These are phyloP conservation scores for Callorhinus ursinus DNA, from an alignment of 2,113 vertebrate species.

Conservation along the genomic window DNA sequence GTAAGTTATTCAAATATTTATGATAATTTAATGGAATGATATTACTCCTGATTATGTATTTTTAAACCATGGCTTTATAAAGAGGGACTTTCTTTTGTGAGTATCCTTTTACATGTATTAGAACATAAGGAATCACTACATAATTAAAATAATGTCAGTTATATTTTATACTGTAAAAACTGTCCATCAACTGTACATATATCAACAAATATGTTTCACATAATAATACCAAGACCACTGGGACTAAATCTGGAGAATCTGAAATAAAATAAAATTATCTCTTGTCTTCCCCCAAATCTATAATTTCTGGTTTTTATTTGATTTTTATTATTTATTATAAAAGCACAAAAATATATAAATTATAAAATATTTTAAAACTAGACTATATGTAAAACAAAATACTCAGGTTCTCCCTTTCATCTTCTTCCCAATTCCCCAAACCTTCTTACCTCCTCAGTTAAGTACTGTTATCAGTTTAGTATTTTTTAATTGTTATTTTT, in stretches of 20 bases:
- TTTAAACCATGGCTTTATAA: constrained; percentile 32
- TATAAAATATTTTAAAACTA: neutral
- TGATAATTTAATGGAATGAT: neutral
- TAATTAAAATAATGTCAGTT: neutral
- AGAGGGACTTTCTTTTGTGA: neutral
- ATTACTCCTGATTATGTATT: neutral
- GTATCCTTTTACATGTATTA: neutral
- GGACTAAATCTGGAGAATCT: neutral
- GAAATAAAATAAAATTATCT: neutral
- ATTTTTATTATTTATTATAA: constrained; percentile 23
- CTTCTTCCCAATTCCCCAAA: neutral
- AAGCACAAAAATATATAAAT: neutral
- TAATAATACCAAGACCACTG: neutral
- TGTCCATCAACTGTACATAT: neutral
- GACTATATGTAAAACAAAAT: neutral
- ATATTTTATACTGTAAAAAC: neutral
- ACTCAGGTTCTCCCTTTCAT: neutral
- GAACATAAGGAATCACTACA: neutral
- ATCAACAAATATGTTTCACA: neutral
- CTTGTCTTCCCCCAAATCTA: neutral
- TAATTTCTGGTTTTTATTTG: neutral
- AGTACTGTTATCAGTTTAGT: neutral
- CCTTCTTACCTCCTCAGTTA: neutral
- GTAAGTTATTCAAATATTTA: neutral
- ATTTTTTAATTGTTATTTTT: neutral